Evolutionary conservation across 2,888 invertebrate species (phyloP).

Genomic region (Palloptera scutellata): DNA sequence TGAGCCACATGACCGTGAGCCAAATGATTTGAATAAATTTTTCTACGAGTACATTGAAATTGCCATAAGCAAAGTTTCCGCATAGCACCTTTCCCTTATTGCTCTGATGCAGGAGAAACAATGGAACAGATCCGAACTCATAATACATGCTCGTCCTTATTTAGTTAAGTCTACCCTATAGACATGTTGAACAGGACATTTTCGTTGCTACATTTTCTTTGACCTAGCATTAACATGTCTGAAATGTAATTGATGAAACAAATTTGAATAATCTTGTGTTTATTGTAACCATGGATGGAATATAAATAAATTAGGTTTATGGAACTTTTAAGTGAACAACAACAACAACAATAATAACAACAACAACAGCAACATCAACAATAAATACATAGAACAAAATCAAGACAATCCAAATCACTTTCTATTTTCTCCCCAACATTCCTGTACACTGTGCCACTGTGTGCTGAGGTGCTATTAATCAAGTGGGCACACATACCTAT

Average conservation of each 20-base stretch:
- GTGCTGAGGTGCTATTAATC: neutral
- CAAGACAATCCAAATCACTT: neutral
- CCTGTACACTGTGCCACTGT: too few species aligned
- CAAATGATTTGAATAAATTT: too few species aligned
- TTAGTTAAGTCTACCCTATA: too few species aligned
- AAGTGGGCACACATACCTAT: neutral
- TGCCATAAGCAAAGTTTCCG: too few species aligned
- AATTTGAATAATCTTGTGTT: slow-evolving; percentile 1
- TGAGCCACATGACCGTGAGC: too few species aligned
- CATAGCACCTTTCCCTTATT: too few species aligned
- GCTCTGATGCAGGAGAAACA: too few species aligned
- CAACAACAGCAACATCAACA: neutral
- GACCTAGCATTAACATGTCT: neutral
- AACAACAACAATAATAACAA: neutral
- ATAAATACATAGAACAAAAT: neutral
- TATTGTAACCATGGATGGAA: slow-evolving; percentile 2
- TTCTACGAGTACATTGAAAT: too few species aligned
- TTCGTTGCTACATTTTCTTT: neutral
- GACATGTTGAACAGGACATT: neutral
- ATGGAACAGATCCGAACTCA: too few species aligned
- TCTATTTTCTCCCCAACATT: too few species aligned
- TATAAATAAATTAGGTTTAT: slow-evolving; percentile 7
- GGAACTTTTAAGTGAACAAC: slow-evolving; percentile 5
- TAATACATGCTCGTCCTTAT: too few species aligned
- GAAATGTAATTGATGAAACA: slow-evolving; percentile 2